These are phyloP conservation scores for Gerris lacustris DNA, from an alignment of 2,888 invertebrate genomes.

Conservation along the genomic window DNA sequence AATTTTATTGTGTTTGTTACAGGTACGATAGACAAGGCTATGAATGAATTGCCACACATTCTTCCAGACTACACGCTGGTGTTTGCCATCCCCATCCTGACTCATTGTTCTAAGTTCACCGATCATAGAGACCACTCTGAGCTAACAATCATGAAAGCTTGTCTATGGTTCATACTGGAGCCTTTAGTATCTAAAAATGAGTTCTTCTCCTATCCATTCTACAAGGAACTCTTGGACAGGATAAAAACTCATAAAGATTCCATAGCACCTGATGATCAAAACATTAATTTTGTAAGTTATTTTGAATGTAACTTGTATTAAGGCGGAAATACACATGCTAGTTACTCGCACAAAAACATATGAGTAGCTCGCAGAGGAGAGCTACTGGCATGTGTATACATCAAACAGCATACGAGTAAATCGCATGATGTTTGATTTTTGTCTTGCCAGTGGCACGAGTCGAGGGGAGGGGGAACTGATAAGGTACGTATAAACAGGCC, in stretches of 20 bases:
- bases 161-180: constrained; percentile 88
- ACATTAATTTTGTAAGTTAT: constrained; percentile 62
- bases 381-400: too few relatives aligned
- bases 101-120: constrained; percentile 80
- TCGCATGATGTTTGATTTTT: too few relatives aligned
- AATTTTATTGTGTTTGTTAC: constrained; percentile 12
- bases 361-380: too few relatives aligned
- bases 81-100: constrained; percentile 87
- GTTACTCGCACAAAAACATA: too few relatives aligned
- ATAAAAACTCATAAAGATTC: constrained; percentile 93
- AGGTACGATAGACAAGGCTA: constrained; percentile 51
- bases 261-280: constrained; percentile 66
- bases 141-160: constrained; percentile 67
- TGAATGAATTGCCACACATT: constrained; percentile 70
- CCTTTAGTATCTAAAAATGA: constrained; percentile 87
- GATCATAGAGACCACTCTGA: constrained; percentile 62
- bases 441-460: too few relatives aligned
- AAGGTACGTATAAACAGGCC: too few relatives aligned
- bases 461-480: too few relatives aligned
- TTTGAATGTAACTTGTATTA: not conserved
- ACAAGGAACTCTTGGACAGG: constrained; percentile 76
- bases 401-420: too few relatives aligned
- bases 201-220: constrained; percentile 88
- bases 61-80: constrained; percentile 95
- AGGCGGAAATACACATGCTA: too few relatives aligned